Conservation (phyloP, 2,888 invertebrate genomes). For the Sialis lutaria region DNA sequence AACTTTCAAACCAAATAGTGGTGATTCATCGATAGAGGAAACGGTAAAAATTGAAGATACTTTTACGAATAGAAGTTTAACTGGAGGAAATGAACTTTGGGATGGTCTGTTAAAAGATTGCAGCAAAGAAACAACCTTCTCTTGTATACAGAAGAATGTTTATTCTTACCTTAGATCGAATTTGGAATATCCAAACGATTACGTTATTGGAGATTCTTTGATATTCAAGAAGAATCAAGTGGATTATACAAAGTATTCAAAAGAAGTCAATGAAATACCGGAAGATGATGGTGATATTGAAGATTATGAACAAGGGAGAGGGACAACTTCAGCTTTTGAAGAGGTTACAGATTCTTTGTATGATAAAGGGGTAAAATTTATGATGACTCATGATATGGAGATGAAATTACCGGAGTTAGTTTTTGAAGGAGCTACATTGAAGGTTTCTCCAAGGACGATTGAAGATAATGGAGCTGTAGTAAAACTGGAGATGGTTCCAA, state of each 20-base stretch:
- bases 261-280: conserved; percentile 29
- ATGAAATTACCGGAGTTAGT: conserved; percentile 51
- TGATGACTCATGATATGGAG: conserved; percentile 62
- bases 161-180: conserved; percentile 53
- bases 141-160: conserved; percentile 62
- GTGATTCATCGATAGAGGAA: too few relatives aligned
- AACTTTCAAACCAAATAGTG: too few relatives aligned
- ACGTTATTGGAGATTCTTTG: conserved; percentile 45
- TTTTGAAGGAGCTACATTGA: conserved; percentile 55
- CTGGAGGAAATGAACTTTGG: conserved; percentile 49
- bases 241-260: conserved; percentile 34
- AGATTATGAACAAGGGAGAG: conserved; percentile 24
- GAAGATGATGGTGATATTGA: conserved; percentile 21
- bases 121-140: conserved; percentile 41
- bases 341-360: conserved; percentile 57
- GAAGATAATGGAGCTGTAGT: conserved; percentile 58
- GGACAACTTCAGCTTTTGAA: conserved; percentile 40
- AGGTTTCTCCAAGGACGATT: conserved; percentile 53
- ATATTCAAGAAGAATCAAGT: conserved; percentile 45
- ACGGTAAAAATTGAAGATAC: not conserved
- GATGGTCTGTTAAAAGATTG: conserved; percentile 56
- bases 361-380: conserved; percentile 50
- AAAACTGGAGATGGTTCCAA: conserved; percentile 51
- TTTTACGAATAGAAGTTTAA: conserved; percentile 10
- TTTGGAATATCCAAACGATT: conserved; percentile 42